A percentile compares a stretch with the other conserved stretches of the same genome.
phyloP scores from a whole-genome alignment of 1,140 invertebrate species.

The Drosophila pallidifrons region DNA sequence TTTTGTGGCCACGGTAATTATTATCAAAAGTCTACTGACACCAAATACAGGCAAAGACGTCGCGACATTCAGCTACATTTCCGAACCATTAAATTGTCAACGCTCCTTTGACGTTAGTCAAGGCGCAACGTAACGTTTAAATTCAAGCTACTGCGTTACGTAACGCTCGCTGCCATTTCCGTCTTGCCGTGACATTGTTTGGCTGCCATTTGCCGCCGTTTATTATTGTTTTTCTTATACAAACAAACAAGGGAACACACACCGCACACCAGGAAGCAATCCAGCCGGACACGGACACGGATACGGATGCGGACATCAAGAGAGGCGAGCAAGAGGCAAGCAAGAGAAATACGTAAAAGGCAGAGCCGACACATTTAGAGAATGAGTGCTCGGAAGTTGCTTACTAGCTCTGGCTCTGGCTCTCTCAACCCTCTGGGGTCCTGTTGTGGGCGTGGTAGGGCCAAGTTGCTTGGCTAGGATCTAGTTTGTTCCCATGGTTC shows the following conservation, averaged over 20 bases:
- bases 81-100: slow-evolving; percentile 39
- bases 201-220: slow-evolving; percentile 60
- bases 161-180: slow-evolving; percentile 45
- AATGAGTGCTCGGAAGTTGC: slow-evolving; percentile 57
- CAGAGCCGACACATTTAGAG: slow-evolving; percentile 5
- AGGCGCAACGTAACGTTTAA: slow-evolving; percentile 4
- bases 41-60: background rate
- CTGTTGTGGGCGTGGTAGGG: slow-evolving; percentile 27
- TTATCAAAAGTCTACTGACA: slow-evolving; percentile 50
- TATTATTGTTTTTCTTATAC: slow-evolving; percentile 58
- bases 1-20: slow-evolving; percentile 45
- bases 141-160: slow-evolving; percentile 26
- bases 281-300: slow-evolving; percentile 23
- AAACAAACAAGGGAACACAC: slow-evolving; percentile 64
- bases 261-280: slow-evolving; percentile 42
- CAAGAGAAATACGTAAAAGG: slow-evolving; percentile 33
- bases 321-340: background rate
- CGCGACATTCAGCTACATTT: slow-evolving; percentile 12
- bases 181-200: slow-evolving; percentile 64
- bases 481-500: slow-evolving; percentile 54
- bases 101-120: background rate
- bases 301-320: slow-evolving; percentile 2
- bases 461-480: slow-evolving; percentile 14
- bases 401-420: slow-evolving; percentile 25
- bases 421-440: slow-evolving; percentile 8